phyloP scores from a whole-genome alignment of 2,113 vertebrate species.

The Hiodon alosoides region DNA sequence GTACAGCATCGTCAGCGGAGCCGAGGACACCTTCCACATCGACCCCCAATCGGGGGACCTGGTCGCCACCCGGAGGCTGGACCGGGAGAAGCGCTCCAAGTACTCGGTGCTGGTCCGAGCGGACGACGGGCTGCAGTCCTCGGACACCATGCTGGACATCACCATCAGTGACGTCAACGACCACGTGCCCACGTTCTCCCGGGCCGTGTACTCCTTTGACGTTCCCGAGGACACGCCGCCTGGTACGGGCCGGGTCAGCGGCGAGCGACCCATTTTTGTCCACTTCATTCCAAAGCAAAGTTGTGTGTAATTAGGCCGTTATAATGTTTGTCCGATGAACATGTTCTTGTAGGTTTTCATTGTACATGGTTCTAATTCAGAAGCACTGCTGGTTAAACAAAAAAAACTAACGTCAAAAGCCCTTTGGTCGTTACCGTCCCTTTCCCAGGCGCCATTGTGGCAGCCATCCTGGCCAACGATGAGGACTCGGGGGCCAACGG shows the following conservation, averaged over 20 bases:
- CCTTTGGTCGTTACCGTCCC: neutral
- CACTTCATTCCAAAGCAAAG: no score
- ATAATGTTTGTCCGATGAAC: no score
- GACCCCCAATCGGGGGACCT: constrained; percentile 91
- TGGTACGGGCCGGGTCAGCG: constrained; percentile 57
- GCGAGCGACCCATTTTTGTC: neutral
- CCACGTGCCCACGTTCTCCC: constrained; percentile 84
- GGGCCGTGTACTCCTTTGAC: constrained; percentile 83
- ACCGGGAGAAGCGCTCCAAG: constrained; percentile 85
- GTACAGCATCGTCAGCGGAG: constrained; percentile 90
- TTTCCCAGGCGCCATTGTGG: constrained; percentile 78
- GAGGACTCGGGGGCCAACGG: constrained; percentile 84
- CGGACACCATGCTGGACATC: constrained; percentile 87
- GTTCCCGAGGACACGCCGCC: constrained; percentile 80
- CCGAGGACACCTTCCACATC: constrained; percentile 87
- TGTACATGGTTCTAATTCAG: no score
- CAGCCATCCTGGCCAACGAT: constrained; percentile 86
- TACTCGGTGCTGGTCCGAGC: constrained; percentile 90
- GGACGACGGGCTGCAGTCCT: constrained; percentile 88
- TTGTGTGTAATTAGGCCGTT: no score
- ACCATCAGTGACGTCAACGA: constrained; percentile 90
- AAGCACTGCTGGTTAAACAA: neutral
- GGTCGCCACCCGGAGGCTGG: constrained; percentile 81
- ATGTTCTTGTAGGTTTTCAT: no score
- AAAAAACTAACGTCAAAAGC: neutral